Evolutionary conservation across 1,140 invertebrate genomes (phyloP), one percentile per base, ranked within the genome.

Genomic region (Aphelinus atriplicis): DNA sequence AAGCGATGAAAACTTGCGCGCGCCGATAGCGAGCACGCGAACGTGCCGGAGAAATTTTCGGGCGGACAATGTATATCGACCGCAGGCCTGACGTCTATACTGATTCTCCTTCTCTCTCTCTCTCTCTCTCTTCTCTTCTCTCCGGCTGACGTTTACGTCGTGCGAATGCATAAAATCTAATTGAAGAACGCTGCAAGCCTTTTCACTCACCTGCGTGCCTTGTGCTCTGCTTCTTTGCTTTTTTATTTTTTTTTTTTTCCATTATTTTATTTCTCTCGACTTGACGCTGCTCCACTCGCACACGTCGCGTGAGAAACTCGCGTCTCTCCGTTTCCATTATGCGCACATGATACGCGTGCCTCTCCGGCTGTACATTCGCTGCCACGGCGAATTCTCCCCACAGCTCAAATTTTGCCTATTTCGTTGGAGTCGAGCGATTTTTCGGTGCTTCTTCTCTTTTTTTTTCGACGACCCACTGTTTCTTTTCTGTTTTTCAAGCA

Each of bases 151-250:
- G 67, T 75, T 75, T 69, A 75, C 73, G 73, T 74, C 65, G 72
- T 68, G 66, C 73, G 66, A 75, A 75, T 70, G 66, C 73, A 75
- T 75, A 75, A 75, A 75, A 69, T 75, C 66, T 75, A 75, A 75
- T 75, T 75, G 73, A 75, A 75, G 60, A 75, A 70, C 66, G 51
- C 66, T 45, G 50, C 50, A 53, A 64, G 26, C 66, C 73, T 75
- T 75, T 75, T 75, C 66, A 63, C 70, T 69, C 66, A 70, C 64
- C 46, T 69, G 58, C 60, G 53, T 50, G 42, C 62, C 4, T 64
- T 26, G 26, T 26, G 26, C 26, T 64, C 3, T 48, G 47, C 48
- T 6, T 64, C 2, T 67, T n/a, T 58, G 57, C 26, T 5, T 46
- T n/a, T 46, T 6, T 46, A 46, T 57, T 75, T 75, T 69, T 69